Conservation (phyloP, 2,113 vertebrate genomes). For the Spea bombifrons region DNA sequence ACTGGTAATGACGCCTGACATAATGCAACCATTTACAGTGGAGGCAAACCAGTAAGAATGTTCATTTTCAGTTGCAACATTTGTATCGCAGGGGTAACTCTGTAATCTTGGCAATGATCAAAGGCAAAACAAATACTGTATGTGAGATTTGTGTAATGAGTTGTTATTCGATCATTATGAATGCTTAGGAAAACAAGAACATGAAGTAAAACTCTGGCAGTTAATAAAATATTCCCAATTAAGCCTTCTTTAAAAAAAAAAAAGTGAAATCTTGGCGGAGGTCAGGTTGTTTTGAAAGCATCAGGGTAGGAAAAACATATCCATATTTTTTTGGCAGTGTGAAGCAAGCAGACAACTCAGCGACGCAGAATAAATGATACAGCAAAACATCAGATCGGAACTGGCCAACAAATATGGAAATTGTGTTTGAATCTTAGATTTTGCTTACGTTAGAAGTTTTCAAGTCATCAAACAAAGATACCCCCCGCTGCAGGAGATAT, state of each 20-base stretch:
- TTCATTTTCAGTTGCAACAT: constrained; percentile 62
- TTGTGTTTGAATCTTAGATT: background rate
- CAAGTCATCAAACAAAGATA: background rate
- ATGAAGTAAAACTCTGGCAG: background rate
- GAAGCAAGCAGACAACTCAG: background rate
- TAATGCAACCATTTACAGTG: constrained; percentile 64
- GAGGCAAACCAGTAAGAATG: constrained; percentile 62
- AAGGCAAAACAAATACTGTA: background rate
- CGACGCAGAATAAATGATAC: background rate
- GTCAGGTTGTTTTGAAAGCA: background rate
- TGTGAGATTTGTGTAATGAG: background rate
- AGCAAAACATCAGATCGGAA: background rate
- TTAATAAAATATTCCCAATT: background rate
- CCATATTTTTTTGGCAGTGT: background rate
- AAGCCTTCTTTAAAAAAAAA: background rate
- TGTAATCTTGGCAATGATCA: background rate
- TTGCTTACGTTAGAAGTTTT: background rate
- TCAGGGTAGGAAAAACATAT: background rate
- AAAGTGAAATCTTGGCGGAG: background rate
- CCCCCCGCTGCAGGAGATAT: constrained; percentile 1
- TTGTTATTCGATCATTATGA: background rate
- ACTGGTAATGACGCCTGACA: constrained; percentile 66
- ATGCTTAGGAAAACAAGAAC: background rate
- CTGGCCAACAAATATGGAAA: background rate
- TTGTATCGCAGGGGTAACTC: constrained; percentile 53